Percentiles rank a stretch among this genome's conserved stretches.
Conservation (phyloP, 1,140 invertebrate species). For the Drosophila sproati region DNA sequence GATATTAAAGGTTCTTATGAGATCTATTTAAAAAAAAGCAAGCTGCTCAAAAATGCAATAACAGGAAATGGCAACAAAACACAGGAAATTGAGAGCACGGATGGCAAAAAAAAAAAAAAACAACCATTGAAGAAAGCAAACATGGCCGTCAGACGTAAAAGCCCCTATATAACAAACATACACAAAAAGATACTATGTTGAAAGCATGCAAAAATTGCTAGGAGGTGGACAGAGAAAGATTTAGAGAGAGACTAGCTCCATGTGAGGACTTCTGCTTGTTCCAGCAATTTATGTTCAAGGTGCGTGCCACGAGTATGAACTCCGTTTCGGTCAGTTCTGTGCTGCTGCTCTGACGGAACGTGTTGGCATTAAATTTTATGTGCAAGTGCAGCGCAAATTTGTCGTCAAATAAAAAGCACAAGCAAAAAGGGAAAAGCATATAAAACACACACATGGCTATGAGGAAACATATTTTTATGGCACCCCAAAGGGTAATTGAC, state of each 20-base stretch:
- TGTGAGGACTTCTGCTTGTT: constrained; percentile 29
- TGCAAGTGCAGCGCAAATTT: constrained; percentile 49
- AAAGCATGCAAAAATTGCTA: constrained; percentile 49
- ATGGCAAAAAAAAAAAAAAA: constrained; percentile 10
- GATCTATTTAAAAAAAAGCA: constrained; percentile 28
- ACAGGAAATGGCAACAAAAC: constrained; percentile 56
- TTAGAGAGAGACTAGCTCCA: neutral
- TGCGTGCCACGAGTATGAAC: constrained; percentile 54
- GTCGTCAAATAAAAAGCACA: constrained; percentile 24
- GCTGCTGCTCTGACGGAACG: constrained; percentile 34
- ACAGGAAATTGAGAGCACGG: constrained; percentile 55
- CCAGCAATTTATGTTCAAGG: constrained; percentile 56
- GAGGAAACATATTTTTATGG: constrained; percentile 56
- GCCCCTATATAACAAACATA: constrained; percentile 11
- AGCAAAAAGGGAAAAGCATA: constrained; percentile 12
- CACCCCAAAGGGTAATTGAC: constrained; percentile 56
- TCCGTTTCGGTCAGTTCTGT: constrained; percentile 48
- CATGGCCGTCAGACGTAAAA: constrained; percentile 44
- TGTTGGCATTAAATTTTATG: constrained; percentile 60
- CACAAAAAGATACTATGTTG: constrained; percentile 10
- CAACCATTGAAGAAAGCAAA: constrained; percentile 44
- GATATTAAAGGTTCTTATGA: constrained; percentile 42
- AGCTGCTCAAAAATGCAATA: constrained; percentile 57
- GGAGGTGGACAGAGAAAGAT: neutral
- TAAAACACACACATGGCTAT: constrained; percentile 35